Conservation (phyloP, 2,888 invertebrate genomes). For the Hirtodrosophila alboralis region DNA sequence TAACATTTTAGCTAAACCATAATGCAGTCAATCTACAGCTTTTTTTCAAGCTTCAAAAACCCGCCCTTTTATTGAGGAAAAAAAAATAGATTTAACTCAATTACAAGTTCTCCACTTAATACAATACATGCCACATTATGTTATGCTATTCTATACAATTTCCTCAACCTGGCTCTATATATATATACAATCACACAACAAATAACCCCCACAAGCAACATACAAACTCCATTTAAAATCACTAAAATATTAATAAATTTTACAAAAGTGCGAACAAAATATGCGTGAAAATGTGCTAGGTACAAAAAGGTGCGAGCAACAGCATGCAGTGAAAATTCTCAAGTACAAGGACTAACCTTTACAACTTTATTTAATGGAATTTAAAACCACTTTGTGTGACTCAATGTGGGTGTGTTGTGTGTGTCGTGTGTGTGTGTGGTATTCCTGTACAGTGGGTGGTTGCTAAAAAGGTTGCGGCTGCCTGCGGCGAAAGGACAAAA, state of each 20-base stretch:
- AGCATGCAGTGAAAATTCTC: slow-evolving; percentile 80
- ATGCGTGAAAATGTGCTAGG: too few relatives aligned
- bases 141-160: slow-evolving; percentile 3
- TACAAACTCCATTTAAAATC: slow-evolving; percentile 79
- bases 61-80: too few relatives aligned
- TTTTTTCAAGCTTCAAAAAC: too few relatives aligned
- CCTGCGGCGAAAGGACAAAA: slow-evolving; percentile 59
- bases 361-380: slow-evolving; percentile 83
- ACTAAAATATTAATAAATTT: slow-evolving; percentile 82
- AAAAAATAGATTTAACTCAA: slow-evolving; percentile 45
- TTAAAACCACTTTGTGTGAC: slow-evolving; percentile 77
- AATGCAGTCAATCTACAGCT: too few relatives aligned
- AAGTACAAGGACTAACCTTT: slow-evolving; percentile 57
- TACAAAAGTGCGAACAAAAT: slow-evolving; percentile 82
- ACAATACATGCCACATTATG: slow-evolving; percentile 36
- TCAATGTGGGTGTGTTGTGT: slow-evolving; percentile 1
- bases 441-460: slow-evolving; percentile 36
- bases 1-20: too few relatives aligned
- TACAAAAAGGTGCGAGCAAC: slow-evolving; percentile 81
- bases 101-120: slow-evolving; percentile 59
- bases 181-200: slow-evolving; percentile 37
- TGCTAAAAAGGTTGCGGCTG: slow-evolving; percentile 43
- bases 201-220: slow-evolving; percentile 53
- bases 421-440: slow-evolving; percentile 15
- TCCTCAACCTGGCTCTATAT: not conserved